Conservation (phyloP, 2,113 vertebrate genomes). For the Telmatochromis brachygnathus region DNA sequence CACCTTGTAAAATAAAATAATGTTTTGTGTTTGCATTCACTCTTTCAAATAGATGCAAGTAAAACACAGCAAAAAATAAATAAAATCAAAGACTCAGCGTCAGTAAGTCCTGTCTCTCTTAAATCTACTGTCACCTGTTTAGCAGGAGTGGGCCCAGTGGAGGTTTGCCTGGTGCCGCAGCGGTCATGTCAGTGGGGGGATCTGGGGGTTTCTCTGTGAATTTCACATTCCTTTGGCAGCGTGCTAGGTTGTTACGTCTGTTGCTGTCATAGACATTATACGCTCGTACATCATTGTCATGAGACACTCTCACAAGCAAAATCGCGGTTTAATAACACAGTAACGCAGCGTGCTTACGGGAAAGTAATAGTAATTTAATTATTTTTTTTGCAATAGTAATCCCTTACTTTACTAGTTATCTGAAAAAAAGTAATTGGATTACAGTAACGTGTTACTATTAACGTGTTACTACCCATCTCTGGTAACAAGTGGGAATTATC, state of each 20-base stretch:
- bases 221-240: not conserved
- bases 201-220: not conserved
- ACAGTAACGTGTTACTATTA: fast-evolving
- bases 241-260: not conserved
- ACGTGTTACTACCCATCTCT: not conserved
- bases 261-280: not conserved
- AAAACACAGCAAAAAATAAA: not conserved
- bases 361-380: fast-evolving
- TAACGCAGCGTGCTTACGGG: fast-evolving
- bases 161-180: fast-evolving
- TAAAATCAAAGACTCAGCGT: fast-evolving
- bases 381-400: not conserved
- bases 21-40: not conserved
- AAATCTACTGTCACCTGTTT: not conserved
- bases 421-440: not conserved
- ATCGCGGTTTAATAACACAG: not conserved
- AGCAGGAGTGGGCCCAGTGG: fast-evolving
- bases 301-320: not conserved
- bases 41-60: not conserved
- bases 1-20: not conserved
- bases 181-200: not conserved
- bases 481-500: not conserved
- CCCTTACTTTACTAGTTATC: not conserved
- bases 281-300: not conserved
- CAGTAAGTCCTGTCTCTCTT: not conserved